Evolutionary conservation across 2,888 invertebrate genomes (phyloP).

Genomic region (Resseliella maxima): DNA sequence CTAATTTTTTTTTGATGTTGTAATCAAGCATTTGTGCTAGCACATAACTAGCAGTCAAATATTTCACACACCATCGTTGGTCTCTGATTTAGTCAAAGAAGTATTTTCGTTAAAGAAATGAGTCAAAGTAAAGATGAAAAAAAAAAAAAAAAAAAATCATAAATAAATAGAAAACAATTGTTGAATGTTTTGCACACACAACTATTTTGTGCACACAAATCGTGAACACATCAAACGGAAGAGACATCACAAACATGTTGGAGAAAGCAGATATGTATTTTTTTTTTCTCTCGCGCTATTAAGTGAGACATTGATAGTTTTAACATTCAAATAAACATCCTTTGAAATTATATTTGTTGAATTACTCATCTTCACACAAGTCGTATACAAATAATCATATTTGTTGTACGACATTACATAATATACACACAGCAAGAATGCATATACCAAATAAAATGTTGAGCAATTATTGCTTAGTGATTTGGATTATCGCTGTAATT

Average conservation of each 20-base stretch:
- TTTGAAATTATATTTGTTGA: too few species aligned
- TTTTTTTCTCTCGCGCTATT: too few species aligned
- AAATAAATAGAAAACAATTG: conserved; percentile 11
- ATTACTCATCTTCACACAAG: too few species aligned
- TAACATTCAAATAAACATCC: too few species aligned
- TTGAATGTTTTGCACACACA: neutral
- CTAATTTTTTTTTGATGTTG: conserved; percentile 38
- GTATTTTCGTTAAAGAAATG: neutral
- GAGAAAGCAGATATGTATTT: neutral
- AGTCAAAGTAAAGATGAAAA: neutral
- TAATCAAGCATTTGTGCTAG: conserved; percentile 15
- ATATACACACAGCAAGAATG: too few species aligned
- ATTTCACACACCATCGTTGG: neutral
- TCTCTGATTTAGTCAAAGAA: neutral
- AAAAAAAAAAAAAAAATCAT: neutral
- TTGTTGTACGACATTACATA: too few species aligned
- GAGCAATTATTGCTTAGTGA: too few species aligned
- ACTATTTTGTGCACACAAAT: neutral
- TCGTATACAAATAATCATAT: too few species aligned
- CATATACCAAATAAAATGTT: too few species aligned
- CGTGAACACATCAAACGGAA: neutral
- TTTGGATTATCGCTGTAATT: too few species aligned
- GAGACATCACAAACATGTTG: neutral
- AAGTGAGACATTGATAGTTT: too few species aligned
- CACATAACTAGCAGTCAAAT: neutral